These are phyloP conservation scores for Sitta europaea DNA, from an alignment of 2,113 vertebrate genomes.

Conservation along the genomic window DNA sequence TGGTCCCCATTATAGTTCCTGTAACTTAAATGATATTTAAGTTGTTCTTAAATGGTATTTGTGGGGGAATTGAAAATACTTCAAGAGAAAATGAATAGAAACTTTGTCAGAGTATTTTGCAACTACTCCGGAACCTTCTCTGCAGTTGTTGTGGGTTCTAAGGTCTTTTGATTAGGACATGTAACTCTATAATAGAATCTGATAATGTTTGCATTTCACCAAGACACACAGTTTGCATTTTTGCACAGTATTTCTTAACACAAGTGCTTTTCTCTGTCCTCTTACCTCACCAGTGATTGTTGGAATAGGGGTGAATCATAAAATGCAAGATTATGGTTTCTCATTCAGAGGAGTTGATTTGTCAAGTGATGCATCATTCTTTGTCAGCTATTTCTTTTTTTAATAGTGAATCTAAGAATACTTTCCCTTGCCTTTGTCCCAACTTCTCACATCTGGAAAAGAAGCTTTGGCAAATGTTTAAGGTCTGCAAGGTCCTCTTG, in stretches of 20 bases:
- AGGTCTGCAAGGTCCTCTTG: conserved; percentile 7
- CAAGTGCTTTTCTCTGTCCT: background rate
- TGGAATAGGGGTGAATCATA: background rate
- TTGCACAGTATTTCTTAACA: background rate
- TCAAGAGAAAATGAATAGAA: background rate
- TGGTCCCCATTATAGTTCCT: too few relatives aligned
- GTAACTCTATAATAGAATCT: background rate
- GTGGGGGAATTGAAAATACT: background rate
- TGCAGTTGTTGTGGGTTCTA: background rate
- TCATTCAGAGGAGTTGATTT: background rate
- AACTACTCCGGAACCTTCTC: background rate
- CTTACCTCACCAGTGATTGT: background rate
- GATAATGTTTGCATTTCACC: background rate
- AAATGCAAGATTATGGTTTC: background rate
- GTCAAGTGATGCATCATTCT: background rate
- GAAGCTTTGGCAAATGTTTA: conserved; percentile 13
- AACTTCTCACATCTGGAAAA: conserved; percentile 42
- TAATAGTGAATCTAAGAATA: background rate
- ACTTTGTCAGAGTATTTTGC: background rate
- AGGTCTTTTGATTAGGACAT: background rate
- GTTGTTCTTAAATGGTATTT: background rate
- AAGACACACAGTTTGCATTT: background rate
- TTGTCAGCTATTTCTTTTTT: background rate
- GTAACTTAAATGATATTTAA: too few relatives aligned
- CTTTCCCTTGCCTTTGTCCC: background rate